phyloP scores from a whole-genome alignment of 2,113 vertebrate genomes.

The Centropus unirufus region DNA sequence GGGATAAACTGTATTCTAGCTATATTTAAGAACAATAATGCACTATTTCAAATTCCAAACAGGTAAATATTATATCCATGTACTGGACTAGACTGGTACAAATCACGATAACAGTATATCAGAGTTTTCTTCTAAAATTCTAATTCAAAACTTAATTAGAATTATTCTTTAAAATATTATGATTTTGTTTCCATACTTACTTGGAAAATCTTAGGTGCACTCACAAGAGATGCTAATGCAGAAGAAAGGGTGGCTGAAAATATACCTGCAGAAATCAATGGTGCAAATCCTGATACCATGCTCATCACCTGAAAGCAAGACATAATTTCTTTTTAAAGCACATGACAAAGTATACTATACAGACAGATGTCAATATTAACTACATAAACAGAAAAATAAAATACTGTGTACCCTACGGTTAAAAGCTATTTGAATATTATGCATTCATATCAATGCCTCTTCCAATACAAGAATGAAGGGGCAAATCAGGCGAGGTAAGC shows the following conservation, averaged over 20 bases:
- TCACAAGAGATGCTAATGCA: constrained; percentile 97
- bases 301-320: constrained; percentile 91
- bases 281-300: constrained; percentile 93
- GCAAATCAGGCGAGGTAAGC: too few species aligned
- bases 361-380: too few species aligned
- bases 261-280: constrained; percentile 94
- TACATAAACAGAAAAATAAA: too few species aligned
- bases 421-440: too few species aligned
- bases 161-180: background rate
- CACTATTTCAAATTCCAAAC: background rate
- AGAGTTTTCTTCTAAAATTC: background rate
- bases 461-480: too few species aligned
- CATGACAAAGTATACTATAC: too few species aligned
- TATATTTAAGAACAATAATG: background rate
- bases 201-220: constrained; percentile 98
- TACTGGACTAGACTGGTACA: background rate
- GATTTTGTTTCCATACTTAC: constrained; percentile 62
- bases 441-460: too few species aligned
- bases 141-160: background rate
- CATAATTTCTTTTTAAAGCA: background rate
- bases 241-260: constrained; percentile 98
- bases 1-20: too few species aligned
- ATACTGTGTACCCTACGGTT: too few species aligned
- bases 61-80: background rate
- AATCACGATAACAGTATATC: background rate